These are phyloP conservation scores for Kuschelorhynchus macadamiae DNA, from an alignment of 2,888 invertebrate genomes.

Conservation along the genomic window DNA sequence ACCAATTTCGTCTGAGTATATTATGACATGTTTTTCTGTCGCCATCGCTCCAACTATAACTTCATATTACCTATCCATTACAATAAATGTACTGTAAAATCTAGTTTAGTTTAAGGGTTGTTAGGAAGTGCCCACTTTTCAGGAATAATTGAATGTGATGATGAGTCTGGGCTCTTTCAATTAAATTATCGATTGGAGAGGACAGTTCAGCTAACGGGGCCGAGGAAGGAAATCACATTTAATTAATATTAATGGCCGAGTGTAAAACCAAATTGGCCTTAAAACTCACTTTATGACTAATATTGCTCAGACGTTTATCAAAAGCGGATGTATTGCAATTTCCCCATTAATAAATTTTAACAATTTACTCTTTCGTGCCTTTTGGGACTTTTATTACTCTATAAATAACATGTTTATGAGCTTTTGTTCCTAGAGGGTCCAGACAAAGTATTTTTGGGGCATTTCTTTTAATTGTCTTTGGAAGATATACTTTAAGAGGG, in stretches of 20 bases:
- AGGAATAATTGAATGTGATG: conserved; percentile 13
- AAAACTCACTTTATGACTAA: conserved; percentile 59
- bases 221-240: conserved; percentile 14
- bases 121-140: conserved; percentile 1
- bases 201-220: conserved; percentile 46
- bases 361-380: conserved; percentile 44
- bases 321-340: conserved; percentile 43
- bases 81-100: too few relatives aligned
- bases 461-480: conserved; percentile 32
- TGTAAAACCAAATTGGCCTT: conserved; percentile 59
- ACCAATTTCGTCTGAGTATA: too few relatives aligned
- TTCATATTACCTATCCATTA: too few relatives aligned
- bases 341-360: conserved; percentile 48
- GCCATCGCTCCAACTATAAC: too few relatives aligned
- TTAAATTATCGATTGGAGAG: conserved; percentile 57
- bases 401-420: conserved; percentile 50
- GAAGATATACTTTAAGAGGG: conserved; percentile 11
- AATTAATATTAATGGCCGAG: conserved; percentile 36
- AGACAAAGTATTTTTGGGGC: conserved; percentile 26
- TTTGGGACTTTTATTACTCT: conserved; percentile 47
- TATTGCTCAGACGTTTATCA: conserved; percentile 55
- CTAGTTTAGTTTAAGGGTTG: too few relatives aligned
- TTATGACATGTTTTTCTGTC: too few relatives aligned
- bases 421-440: conserved; percentile 40
- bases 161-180: conserved; percentile 55